phyloP scores from a whole-genome alignment of 2,888 invertebrate genomes.

The Panorpa germanica region DNA sequence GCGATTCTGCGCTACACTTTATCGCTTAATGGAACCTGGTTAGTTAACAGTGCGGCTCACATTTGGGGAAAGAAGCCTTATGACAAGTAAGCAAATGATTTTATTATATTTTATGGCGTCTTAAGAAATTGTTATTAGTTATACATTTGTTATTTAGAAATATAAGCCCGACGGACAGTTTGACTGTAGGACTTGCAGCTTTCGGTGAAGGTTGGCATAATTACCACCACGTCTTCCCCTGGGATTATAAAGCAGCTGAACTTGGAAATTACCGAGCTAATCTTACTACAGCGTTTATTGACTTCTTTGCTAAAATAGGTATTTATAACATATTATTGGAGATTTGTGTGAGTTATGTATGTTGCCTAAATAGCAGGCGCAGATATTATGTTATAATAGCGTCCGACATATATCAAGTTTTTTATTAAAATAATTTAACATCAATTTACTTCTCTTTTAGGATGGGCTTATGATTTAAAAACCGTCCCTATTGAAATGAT shows the following conservation, averaged over 20 bases:
- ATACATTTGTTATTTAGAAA: slow-evolving; percentile 26
- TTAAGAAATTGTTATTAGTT: not conserved
- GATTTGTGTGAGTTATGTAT: no score
- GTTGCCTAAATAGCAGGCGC: no score
- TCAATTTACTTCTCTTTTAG: slow-evolving; percentile 13
- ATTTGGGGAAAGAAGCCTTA: slow-evolving; percentile 53
- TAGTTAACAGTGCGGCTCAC: slow-evolving; percentile 79
- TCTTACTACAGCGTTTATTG: slow-evolving; percentile 45
- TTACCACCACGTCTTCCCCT: slow-evolving; percentile 85
- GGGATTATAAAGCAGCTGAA: slow-evolving; percentile 85
- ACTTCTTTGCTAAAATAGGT: slow-evolving; percentile 46
- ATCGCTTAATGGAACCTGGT: slow-evolving; percentile 72
- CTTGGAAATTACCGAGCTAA: slow-evolving; percentile 50
- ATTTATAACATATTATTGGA: no score
- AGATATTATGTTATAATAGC: no score
- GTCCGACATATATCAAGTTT: not conserved
- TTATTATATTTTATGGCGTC: slow-evolving; percentile 1
- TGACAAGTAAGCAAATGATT: slow-evolving; percentile 35
- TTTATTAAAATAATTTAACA: not conserved
- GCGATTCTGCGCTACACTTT: slow-evolving; percentile 50
- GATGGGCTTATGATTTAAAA: slow-evolving; percentile 64
- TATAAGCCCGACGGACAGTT: slow-evolving; percentile 65
- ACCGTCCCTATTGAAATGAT: slow-evolving; percentile 35
- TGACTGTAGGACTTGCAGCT: slow-evolving; percentile 47
- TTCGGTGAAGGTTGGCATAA: slow-evolving; percentile 89